A percentile compares a stretch with the other conserved stretches of the same genome.
phyloP scores from a whole-genome alignment of 2,113 vertebrate species.

The Gavialis gangeticus region DNA sequence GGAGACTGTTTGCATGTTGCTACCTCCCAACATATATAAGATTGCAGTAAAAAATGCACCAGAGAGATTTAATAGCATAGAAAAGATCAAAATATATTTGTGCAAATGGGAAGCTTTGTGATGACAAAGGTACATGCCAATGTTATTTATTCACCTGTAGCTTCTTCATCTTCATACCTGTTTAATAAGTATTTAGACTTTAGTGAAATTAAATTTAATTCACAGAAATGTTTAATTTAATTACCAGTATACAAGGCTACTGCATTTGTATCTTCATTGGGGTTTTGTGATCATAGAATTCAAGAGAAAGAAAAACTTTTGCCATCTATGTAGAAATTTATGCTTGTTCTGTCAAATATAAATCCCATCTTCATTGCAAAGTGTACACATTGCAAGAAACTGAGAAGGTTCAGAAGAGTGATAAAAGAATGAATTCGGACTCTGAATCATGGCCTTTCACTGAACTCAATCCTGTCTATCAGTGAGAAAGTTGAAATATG shows the following conservation, averaged over 20 bases:
- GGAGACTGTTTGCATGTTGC: slow-evolving; percentile 1
- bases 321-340: neutral
- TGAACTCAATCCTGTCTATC: neutral
- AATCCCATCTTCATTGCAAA: too few relatives aligned
- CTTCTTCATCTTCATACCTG: slow-evolving; percentile 63
- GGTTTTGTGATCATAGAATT: slow-evolving; percentile 17
- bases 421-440: neutral
- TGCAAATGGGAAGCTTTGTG: slow-evolving; percentile 37
- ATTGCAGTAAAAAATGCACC: slow-evolving; percentile 15
- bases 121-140: slow-evolving; percentile 8
- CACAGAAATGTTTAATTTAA: slow-evolving; percentile 70
- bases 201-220: slow-evolving; percentile 70
- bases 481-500: neutral
- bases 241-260: slow-evolving; percentile 61
- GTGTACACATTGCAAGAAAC: neutral
- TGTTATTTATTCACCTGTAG: slow-evolving; percentile 56
- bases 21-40: neutral
- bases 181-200: slow-evolving; percentile 70
- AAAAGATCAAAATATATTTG: slow-evolving; percentile 47
- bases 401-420: neutral
- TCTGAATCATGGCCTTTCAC: neutral
- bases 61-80: slow-evolving; percentile 44
- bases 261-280: slow-evolving; percentile 13
- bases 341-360: neutral
- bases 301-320: neutral